Conservation (phyloP, 2,797 vertebrate species). For the Buphagus erythrorhynchus region DNA sequence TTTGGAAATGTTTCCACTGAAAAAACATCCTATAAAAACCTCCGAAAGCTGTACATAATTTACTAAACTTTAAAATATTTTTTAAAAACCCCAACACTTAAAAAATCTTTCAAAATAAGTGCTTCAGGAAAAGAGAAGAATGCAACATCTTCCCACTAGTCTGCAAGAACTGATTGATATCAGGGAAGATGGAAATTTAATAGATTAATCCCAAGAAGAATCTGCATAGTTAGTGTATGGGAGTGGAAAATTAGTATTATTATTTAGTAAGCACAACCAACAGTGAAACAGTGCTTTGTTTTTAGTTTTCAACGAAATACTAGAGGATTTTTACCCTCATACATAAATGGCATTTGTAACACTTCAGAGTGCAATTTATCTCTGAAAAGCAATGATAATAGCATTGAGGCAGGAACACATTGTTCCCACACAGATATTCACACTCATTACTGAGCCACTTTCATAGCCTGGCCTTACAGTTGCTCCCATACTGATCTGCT, state of each 20-base stretch:
- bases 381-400: neutral
- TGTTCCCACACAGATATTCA: neutral
- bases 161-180: neutral
- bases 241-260: neutral
- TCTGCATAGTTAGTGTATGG: neutral
- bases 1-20: neutral
- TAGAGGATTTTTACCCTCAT: neutral
- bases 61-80: neutral
- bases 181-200: neutral
- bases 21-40: neutral
- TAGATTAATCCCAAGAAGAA: neutral
- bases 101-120: neutral
- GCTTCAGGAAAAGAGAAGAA: neutral
- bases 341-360: accelerated
- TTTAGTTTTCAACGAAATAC: neutral
- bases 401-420: neutral
- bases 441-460: neutral
- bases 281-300: neutral
- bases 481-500: neutral
- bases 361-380: neutral
- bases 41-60: neutral
- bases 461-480: neutral
- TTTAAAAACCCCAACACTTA: neutral
- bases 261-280: neutral
- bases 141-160: neutral